Percentiles rank a stretch among this genome's conserved stretches.
Conservation (phyloP, 2,113 vertebrate species). For the Takifugu bimaculatus region DNA sequence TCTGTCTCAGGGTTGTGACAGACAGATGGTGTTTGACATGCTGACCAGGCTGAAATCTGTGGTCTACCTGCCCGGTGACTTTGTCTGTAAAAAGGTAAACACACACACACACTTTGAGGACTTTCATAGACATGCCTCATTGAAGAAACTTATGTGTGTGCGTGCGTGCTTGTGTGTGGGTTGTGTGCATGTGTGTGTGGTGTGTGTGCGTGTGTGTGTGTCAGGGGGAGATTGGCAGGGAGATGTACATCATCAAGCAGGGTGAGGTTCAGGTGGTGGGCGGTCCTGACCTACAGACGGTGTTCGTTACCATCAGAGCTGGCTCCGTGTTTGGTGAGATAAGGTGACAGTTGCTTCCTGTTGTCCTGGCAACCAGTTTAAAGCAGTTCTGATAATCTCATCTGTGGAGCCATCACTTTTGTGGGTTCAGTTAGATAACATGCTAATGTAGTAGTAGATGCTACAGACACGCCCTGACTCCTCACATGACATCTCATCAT, state of each 20-base stretch:
- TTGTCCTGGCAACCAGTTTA: slow-evolving; percentile 15
- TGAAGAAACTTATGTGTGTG: background rate
- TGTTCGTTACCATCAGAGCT: slow-evolving; percentile 89
- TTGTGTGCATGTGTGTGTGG: slow-evolving; percentile 6
- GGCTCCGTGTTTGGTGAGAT: slow-evolving; percentile 98
- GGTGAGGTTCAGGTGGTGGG: slow-evolving; percentile 95
- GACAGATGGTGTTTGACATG: slow-evolving; percentile 98
- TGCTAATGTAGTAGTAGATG: too few relatives aligned
- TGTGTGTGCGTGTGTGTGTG: slow-evolving; percentile 7
- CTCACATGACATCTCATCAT: background rate
- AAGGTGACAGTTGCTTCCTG: slow-evolving; percentile 74
- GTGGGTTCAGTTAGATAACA: too few relatives aligned
- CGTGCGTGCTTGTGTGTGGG: slow-evolving; percentile 2
- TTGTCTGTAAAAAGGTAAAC: slow-evolving; percentile 92
- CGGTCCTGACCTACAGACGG: slow-evolving; percentile 82
- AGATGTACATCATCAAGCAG: slow-evolving; percentile 99
- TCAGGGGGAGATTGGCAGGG: slow-evolving; percentile 94
- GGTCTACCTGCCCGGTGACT: slow-evolving; percentile 93
- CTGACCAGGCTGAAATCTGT: slow-evolving; percentile 89
- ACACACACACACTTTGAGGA: background rate
- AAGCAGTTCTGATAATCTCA: background rate
- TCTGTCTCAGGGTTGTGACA: slow-evolving; percentile 86
- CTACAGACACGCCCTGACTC: too few relatives aligned
- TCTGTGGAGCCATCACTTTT: background rate
- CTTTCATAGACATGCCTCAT: too few relatives aligned